Evolutionary conservation across 2,888 invertebrate genomes (phyloP), one percentile per base, ranked within the genome.

Genomic region (Zygaena filipendulae): DNA sequence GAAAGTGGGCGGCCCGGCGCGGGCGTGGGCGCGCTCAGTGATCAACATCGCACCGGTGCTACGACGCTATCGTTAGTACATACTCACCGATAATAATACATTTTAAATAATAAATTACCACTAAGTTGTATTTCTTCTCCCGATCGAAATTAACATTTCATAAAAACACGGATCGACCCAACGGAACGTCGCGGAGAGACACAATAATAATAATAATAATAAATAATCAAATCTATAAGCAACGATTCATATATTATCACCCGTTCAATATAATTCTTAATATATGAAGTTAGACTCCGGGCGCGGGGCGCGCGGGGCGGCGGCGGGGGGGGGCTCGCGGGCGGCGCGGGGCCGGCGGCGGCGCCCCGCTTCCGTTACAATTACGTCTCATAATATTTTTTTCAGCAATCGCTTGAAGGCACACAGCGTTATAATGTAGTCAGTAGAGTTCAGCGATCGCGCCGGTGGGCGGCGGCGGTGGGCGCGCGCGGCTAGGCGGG

Each of bases 371-470:
- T 61, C 69, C 66, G 62, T 63, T 69, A 71, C 59, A 66, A 74
- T 70, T 72, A 68, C 72, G 63, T 70, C 75, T 70, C 69, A 62
- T 64, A 82, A 81, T 81, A n/a, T n/a, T n/a, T n/a, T n/a, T n/a
- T 69, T 83, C 82, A 85, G 86, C 85, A 87, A 87, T 87, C 85
- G 87, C 87, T 87, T 87, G 85, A 85, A 88, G 88, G 88, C 88
- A 88, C 88, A 86, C 88, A 88, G 88, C 88, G 79, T 83, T 82
- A 81, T n/a, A 81, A 80, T 82, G 82, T 82, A 79, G 79, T 79
- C 66, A 79, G 63, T 69, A 70, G 56, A 70, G 77, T 74, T 79
- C 70, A 67, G 68, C 69, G 70, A 67, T 63, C 64, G 61, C 60
- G 62, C 60, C 59, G 58, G 52, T 61, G 58, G 51, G 53, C 67